These are phyloP conservation scores for Pediacus dermestoides DNA, from an alignment of 2,888 invertebrate genomes.

Conservation along the genomic window DNA sequence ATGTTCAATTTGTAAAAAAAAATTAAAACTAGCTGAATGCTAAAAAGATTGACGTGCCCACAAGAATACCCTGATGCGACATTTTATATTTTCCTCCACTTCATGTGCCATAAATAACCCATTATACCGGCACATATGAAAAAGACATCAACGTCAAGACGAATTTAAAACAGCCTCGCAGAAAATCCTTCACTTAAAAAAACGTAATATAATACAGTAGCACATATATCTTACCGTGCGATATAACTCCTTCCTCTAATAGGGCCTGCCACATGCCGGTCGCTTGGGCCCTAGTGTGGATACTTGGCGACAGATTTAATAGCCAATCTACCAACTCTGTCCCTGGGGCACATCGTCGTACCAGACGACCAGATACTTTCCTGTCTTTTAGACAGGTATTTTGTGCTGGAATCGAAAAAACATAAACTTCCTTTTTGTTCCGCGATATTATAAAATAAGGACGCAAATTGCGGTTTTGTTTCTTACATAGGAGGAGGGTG, in stretches of 20 bases:
- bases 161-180: no score
- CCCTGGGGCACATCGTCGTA: conserved; percentile 70
- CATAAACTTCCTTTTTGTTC: conserved; percentile 52
- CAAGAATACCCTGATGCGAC: no score
- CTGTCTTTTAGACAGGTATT: conserved; percentile 50
- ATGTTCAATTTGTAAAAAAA: no score
- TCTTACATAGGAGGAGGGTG: conserved; percentile 60
- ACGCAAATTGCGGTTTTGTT: no score
- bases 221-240: conserved; percentile 73
- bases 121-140: no score
- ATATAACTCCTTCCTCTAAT: conserved; percentile 73
- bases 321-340: conserved; percentile 81
- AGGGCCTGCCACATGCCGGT: conserved; percentile 82
- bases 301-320: conserved; percentile 59
- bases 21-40: no score
- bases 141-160: no score
- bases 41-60: no score
- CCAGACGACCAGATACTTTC: conserved; percentile 59
- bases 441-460: not conserved
- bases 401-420: conserved; percentile 64
- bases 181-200: no score
- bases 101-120: no score
- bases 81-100: no score
- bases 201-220: no score
- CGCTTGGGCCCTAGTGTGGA: conserved; percentile 66